Evolutionary conservation across 35 echinoderm and acorn worm genomes (phyloP), one percentile per base, ranked within the genome.

Genomic region (Apostichopus californicus): DNA sequence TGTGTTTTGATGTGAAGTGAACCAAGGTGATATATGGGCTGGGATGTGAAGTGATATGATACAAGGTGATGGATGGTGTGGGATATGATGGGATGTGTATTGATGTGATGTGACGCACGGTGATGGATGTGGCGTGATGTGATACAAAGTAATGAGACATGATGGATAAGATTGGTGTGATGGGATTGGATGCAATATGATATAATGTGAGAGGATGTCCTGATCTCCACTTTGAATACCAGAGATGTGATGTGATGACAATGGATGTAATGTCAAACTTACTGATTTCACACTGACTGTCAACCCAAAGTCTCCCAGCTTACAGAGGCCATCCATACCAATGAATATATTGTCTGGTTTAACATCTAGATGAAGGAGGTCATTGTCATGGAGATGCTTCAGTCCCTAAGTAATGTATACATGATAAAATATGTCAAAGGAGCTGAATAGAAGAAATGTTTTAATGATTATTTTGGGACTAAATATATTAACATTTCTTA

Each of bases 371-470:
- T 98, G 97, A 59, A 98, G 87, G 0, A 93, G 90, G 55, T 95
- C 66, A 52, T 96, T 95, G 73, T 96, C 93, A 92, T 98, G 97
- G 56, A 98, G 88, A 73, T 98, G 95, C 53, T 94, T 94, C 0
- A 46, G 34, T 46, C 34, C 34, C 34, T 46, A 46, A 28, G 28
- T 9, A 66, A 17, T 12, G 9, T n/a, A 66, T 12, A 4, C 1
- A 66, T 25, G 25, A 25, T 0, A 25, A 25, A 0, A 25, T 0
- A 25, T 25, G 25, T 25, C 25, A 25, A 1, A 12, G 5, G 17
- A 66, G 1, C 9, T 17, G 9, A 12, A 9, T 12, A 12, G 63
- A 66, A 66, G 17, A 9, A 66, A 5, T 1, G 0, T 12, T 17
- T 66, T 2, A 12, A 17, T 12, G 63, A 1, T 1, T 17, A 66